Evolutionary conservation across 92 coral and sea anemone genomes (phyloP).

Genomic region (Montipora capitata): DNA sequence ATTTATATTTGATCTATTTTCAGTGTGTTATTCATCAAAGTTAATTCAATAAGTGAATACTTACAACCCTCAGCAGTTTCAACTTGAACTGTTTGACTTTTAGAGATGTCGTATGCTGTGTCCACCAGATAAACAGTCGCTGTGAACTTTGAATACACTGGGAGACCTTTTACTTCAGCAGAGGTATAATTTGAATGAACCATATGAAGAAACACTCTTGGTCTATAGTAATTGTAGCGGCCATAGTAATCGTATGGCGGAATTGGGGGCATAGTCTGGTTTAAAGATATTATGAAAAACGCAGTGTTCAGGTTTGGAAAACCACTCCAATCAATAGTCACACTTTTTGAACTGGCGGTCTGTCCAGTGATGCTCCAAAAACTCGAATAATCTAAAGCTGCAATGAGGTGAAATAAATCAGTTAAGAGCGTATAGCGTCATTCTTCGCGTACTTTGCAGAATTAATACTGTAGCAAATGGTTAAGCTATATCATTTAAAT

Average conservation of each 20-base stretch:
- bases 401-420: background rate
- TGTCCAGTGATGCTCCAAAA: conserved; percentile 55
- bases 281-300: conserved; percentile 43
- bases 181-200: background rate
- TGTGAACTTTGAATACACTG: background rate
- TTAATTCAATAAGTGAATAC: background rate
- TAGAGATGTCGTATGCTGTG: conserved; percentile 53
- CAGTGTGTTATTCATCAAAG: background rate
- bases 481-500: too few relatives aligned
- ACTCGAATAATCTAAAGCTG: background rate
- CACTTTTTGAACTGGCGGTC: conserved; percentile 66
- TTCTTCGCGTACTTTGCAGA: too few relatives aligned
- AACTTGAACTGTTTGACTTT: conserved; percentile 47
- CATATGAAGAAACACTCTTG: background rate
- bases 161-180: background rate
- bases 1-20: too few relatives aligned
- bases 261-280: background rate
- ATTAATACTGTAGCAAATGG: too few relatives aligned
- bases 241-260: background rate
- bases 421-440: too few relatives aligned
- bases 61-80: conserved; percentile 78
- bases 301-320: conserved; percentile 52
- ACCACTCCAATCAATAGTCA: conserved; percentile 71
- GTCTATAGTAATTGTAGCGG: background rate
- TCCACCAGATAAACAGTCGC: conserved; percentile 9